Base-by-base conservation (phyloP, 2,888 invertebrate species). In the Lumbricus terrestris region DNA sequence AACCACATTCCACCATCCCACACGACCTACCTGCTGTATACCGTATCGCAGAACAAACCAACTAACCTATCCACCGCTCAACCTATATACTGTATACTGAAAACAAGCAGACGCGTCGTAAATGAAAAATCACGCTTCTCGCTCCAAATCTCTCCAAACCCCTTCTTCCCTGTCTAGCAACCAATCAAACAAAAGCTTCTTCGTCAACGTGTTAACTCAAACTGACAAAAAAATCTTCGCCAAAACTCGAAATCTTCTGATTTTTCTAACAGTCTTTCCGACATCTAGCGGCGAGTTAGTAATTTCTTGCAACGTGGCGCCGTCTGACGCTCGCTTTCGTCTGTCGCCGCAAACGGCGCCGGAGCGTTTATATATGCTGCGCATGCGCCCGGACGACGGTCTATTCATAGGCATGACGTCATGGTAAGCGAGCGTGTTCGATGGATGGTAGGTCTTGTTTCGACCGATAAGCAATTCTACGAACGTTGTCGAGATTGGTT, bases 331-430 rank as follows among this genome's bases (percentile, higher is more conserved):
- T 85, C 23, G 85, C 35, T 37, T 35, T 85, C 85, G 85, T 34
- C 35, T 85, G 85, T 37, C 37, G 85, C 85, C n/a, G 85, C 34
- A 6, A 15, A 35, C 37, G 85, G 35, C 37, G 85, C 85, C 20
- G 85, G 3, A 0, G 85, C 85, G 85, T 35, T 85, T 85, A 85
- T 34, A 34, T 34, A 34, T 37, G 23, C 85, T 34, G 35, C 37
- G 85, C 85, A 34, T 37, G 85, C 85, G 35, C 85, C 15, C 16
- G 34, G 85, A 8, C 20, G 85, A 35, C 4, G 85, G 35, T 85
- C 34, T 85, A 23, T 85, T 34, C 35, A 85, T 34, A 85, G 20
- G 85, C 85, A 37, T 85, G 85, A 85, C 85, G 85, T 85, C 85
- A 35, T 85, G 35, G 5, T 18, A 35, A 35, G 18, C 83, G 85